phyloP scores from a whole-genome alignment of 2,888 invertebrate species.

The Lacanobia oleracea region DNA sequence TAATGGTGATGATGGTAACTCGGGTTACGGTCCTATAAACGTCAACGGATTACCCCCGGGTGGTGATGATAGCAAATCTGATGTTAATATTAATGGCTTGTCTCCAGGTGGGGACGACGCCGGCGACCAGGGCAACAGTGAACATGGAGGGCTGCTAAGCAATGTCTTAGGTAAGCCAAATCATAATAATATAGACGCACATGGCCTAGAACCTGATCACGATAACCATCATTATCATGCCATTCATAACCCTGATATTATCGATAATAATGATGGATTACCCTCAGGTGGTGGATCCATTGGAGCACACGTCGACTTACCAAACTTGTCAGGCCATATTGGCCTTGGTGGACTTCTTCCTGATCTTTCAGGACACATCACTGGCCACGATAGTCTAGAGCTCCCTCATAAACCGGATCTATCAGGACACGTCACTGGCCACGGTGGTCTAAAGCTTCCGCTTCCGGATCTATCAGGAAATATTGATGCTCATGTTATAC shows the following conservation, averaged over 20 bases:
- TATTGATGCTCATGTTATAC: slow-evolving; percentile 13
- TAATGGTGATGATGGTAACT: background rate
- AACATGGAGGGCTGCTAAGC: slow-evolving; percentile 21
- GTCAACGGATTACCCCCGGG: slow-evolving; percentile 31
- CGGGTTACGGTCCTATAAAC: slow-evolving; percentile 6
- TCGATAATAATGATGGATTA: slow-evolving; percentile 24
- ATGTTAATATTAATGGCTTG: slow-evolving; percentile 41
- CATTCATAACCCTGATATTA: slow-evolving; percentile 11
- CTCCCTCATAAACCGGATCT: background rate
- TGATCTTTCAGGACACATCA: background rate
- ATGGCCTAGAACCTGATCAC: slow-evolving; percentile 8
- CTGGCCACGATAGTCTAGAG: background rate
- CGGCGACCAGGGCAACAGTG: slow-evolving; percentile 7
- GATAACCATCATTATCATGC: slow-evolving; percentile 5
- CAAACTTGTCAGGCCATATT: background rate
- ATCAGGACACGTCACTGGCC: background rate
- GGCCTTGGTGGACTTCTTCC: background rate
- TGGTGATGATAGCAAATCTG: slow-evolving; percentile 23
- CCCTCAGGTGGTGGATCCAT: slow-evolving; percentile 28
- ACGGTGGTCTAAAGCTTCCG: background rate
- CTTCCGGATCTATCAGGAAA: slow-evolving; percentile 3
- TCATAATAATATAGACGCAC: slow-evolving; percentile 12
- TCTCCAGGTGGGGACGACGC: slow-evolving; percentile 43
- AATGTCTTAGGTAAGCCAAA: slow-evolving; percentile 46
- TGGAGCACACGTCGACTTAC: slow-evolving; percentile 25